These are phyloP conservation scores for Riparia riparia DNA, from an alignment of 2,113 vertebrate genomes.

Conservation along the genomic window DNA sequence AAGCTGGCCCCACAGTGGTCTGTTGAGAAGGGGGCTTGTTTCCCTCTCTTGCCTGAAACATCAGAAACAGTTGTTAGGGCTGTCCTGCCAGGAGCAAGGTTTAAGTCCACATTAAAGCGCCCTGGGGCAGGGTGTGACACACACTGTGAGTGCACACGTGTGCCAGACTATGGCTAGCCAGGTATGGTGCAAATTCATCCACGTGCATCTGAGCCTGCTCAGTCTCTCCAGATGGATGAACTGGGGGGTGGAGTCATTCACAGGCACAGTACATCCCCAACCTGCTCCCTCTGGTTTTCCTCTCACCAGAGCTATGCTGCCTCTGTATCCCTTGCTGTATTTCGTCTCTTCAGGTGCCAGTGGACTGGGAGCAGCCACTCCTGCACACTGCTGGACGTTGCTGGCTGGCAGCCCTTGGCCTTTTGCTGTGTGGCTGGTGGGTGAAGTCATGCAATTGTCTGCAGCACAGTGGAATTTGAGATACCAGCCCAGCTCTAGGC, in stretches of 20 bases:
- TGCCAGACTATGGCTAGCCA: neutral
- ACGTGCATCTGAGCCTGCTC: neutral
- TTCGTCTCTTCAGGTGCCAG: neutral
- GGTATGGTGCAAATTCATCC: neutral
- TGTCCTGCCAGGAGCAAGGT: neutral
- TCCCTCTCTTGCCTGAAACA: neutral
- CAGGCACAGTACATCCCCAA: fast-evolving
- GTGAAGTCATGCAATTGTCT: slow-evolving; percentile 43
- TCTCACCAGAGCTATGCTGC: neutral
- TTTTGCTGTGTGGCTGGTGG: neutral
- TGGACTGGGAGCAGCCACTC: neutral
- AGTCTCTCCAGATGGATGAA: neutral
- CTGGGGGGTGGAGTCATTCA: neutral
- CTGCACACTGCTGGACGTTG: neutral
- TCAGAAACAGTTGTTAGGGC: neutral
- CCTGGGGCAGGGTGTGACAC: neutral
- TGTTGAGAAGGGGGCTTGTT: neutral
- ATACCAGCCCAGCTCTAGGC: neutral
- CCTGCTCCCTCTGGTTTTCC: neutral
- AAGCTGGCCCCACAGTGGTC: fast-evolving
- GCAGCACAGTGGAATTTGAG: neutral
- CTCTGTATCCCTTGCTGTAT: neutral
- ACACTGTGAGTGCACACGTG: fast-evolving
- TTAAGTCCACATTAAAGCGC: neutral
- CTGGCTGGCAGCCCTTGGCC: neutral